These are phyloP conservation scores for Nipponacmea schrenckii DNA, from an alignment of 2,888 invertebrate species.

Conservation along the genomic window DNA sequence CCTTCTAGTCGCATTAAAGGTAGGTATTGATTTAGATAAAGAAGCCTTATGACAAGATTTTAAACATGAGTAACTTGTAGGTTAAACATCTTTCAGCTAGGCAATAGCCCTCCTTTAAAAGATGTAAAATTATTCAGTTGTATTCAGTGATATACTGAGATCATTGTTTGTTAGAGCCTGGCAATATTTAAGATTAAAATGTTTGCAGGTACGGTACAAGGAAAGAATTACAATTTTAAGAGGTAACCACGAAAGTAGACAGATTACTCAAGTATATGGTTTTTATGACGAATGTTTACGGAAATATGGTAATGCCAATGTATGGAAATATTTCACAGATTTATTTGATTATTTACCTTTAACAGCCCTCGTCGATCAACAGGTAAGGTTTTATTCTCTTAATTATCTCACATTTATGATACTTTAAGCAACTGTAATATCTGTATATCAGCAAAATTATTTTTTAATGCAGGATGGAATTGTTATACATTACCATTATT, in stretches of 20 bases:
- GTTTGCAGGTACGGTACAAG: conserved; percentile 86
- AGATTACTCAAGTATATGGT: conserved; percentile 99
- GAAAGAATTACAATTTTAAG: conserved; percentile 99
- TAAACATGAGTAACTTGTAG: too few species aligned
- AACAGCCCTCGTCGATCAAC: conserved; percentile 95
- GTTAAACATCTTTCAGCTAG: too few species aligned
- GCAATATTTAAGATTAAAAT: too few species aligned
- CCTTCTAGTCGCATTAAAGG: conserved; percentile 96
- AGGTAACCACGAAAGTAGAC: conserved; percentile 99
- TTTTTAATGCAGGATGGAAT: too few species aligned
- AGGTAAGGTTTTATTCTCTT: conserved; percentile 55
- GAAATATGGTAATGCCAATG: conserved; percentile 99
- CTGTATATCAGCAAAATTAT: too few species aligned
- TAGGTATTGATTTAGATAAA: conserved; percentile 69
- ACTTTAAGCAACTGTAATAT: background rate
- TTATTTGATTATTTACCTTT: conserved; percentile 98
- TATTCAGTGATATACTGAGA: too few species aligned
- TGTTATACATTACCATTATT: too few species aligned
- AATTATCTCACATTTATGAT: background rate
- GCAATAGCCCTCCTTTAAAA: too few species aligned
- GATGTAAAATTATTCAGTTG: too few species aligned
- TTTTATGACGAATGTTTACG: conserved; percentile 99
- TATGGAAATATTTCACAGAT: conserved; percentile 99
- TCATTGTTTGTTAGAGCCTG: too few species aligned
- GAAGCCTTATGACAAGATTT: background rate